Evolutionary conservation across 2,113 vertebrate species (phyloP), one percentile per base, ranked within the genome.

Genomic region (Protobothrops mucrosquamatus): DNA sequence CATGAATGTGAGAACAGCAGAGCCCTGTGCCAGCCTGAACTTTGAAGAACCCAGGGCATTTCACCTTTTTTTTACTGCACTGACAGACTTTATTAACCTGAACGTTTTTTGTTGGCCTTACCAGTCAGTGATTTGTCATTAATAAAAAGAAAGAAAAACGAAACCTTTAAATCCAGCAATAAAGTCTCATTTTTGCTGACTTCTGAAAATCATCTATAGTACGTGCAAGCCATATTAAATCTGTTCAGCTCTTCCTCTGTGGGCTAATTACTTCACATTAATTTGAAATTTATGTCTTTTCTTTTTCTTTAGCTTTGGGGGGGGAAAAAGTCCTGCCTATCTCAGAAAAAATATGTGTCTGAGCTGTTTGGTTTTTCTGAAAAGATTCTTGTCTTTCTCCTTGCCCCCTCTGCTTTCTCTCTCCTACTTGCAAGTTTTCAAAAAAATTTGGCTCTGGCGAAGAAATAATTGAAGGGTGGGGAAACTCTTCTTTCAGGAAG

Each of bases 401-500:
- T 39, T 20, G 4, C 23, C 55, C 23, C 55, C 88, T 29, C 22
- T 2, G 11, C 6, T 24, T 22, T 5, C 43, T 12, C 5, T 4
- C 43, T 89, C 2, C 24, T 94, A 89, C 93, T 74, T 90, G 1
- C 46, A 93, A 95, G 95, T 96, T 95, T 96, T 97, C 93, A 94
- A 34, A 57, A 57, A 94, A 90, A 95, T 55, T 57, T 94, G 89
- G 86, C 56, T 95, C 92, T 95, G 92, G 90, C 29, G 89, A 64
- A 91, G 88, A 96, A 94, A 94, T 95, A 81, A 90, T 95, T 96
- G 90, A 92, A 90, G 89, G 29, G 57, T 59, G 91, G 93, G 91
- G 94, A 96, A 95, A 92, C 64, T 22, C 34, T 95, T 94, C 34
- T 94, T 96, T 95, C 94, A 95, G 94, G 92, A 96, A 96, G 92